These are phyloP conservation scores for Rambutsinella grinnellia DNA, from an alignment of 2,888 invertebrate genomes.

Conservation along the genomic window DNA sequence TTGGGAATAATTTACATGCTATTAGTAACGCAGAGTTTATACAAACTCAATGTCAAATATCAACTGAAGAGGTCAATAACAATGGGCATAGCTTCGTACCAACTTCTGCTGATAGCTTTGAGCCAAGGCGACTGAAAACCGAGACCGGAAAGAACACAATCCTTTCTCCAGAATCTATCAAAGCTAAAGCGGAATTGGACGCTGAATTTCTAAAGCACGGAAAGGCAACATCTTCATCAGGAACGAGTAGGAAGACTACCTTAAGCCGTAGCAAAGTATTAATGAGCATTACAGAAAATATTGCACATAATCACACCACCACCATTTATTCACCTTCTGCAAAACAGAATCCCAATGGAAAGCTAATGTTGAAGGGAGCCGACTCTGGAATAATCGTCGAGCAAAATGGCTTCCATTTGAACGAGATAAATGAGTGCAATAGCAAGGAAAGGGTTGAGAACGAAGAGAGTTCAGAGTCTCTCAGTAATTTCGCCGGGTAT, in stretches of 20 bases:
- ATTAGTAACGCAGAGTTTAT: conserved; percentile 19
- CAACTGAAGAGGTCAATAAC: not conserved
- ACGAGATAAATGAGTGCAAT: conserved; percentile 63
- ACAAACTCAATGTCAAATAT: conserved; percentile 29
- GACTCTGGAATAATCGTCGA: conserved; percentile 44
- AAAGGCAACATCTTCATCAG: conserved; percentile 8
- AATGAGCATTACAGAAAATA: conserved; percentile 29
- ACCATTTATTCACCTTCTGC: not conserved
- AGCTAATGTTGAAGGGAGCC: conserved; percentile 6
- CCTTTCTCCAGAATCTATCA: conserved; percentile 38
- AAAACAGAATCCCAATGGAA: conserved; percentile 19
- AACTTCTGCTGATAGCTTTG: not conserved
- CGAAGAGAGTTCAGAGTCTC: conserved; percentile 46
- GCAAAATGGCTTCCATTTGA: conserved; percentile 62
- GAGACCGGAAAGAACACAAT: conserved; percentile 11
- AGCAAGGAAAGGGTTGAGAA: conserved; percentile 36
- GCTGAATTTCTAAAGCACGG: conserved; percentile 45
- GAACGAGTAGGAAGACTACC: not conserved
- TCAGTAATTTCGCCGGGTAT: conserved; percentile 81
- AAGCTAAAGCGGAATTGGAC: conserved; percentile 47
- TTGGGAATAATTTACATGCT: conserved; percentile 47
- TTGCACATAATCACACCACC: not conserved
- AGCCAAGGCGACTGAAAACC: conserved; percentile 25
- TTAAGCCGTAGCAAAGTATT: conserved; percentile 20
- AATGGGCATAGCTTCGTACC: conserved; percentile 21